Base-by-base conservation (phyloP, 1,140 invertebrate genomes). In the Limonius californicus region DNA sequence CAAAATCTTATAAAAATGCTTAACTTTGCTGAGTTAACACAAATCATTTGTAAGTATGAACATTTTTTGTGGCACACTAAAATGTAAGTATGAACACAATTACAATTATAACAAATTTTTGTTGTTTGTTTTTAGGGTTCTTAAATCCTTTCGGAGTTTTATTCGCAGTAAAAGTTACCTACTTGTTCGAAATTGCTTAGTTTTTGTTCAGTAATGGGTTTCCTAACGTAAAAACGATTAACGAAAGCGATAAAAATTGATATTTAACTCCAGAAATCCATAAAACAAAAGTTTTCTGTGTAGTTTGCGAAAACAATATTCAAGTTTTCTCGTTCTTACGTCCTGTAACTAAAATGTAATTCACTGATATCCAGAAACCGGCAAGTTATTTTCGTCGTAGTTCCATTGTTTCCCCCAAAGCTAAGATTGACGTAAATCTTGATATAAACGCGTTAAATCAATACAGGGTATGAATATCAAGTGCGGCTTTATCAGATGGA, bases 381-480 rank as follows among this genome's bases (percentile, higher is more conserved):
- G 45, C 45, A 50, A 50, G 45, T 21, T 50, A 50, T 50, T 50
- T 50, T 50, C 20, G 45, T 19, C 45, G 45, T 14, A 50, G 18
- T 50, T 50, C 16, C 14, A 21, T 50, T 50, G 45, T 50, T 50
- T 50, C 14, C 45, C 45, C 45, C 12, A 12, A 50, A 16, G n/a
- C 6, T 9, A 35, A 59, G 62, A 63, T 63, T 59, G 62, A 63
- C 62, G 45, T 39, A 63, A 59, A 63, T 63, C 62, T 59, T 55
- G 62, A 63, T 63, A 59, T 57, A 50, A 53, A 43, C 30, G 47
- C 57, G 19, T 30, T 59, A 63, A 63, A 63, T 63, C 62, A 63
- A 63, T 63, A 56, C 57, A 27, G 47, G 57, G 62, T 63, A 63
- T 63, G 62, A 63, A 63, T 63, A 63, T 59, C 62, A 59, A 59